phyloP scores from a whole-genome alignment of 2,888 invertebrate genomes.

The Leptinotarsa haldemani region DNA sequence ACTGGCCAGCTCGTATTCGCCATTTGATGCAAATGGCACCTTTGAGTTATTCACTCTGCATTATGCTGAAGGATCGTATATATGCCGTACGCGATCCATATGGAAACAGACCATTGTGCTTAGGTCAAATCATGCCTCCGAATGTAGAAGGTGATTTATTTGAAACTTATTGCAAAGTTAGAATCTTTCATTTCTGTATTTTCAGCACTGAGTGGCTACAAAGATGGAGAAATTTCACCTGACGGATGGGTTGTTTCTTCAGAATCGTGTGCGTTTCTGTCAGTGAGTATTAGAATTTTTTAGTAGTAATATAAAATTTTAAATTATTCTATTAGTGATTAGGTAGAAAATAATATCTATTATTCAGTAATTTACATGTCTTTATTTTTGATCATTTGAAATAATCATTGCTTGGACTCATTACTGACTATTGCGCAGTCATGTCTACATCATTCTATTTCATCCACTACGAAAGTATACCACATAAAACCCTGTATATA shows the following conservation, averaged over 20 bases:
- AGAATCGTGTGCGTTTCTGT: slow-evolving; percentile 95
- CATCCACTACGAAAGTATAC: too few relatives aligned
- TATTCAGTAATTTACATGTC: too few relatives aligned
- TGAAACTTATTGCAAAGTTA: neutral
- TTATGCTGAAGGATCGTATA: slow-evolving; percentile 93
- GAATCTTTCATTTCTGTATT: too few relatives aligned
- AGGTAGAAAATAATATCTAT: too few relatives aligned
- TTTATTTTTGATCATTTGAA: too few relatives aligned
- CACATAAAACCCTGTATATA: too few relatives aligned
- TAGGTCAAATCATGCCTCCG: slow-evolving; percentile 83
- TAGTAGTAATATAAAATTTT: too few relatives aligned
- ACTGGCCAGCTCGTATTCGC: slow-evolving; percentile 93
- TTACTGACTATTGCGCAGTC: too few relatives aligned
- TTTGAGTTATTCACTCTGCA: slow-evolving; percentile 93
- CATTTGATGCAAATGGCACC: slow-evolving; percentile 94
- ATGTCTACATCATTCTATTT: too few relatives aligned
- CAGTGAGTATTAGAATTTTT: slow-evolving; percentile 59
- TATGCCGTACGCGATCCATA: slow-evolving; percentile 97
- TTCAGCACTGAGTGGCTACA: slow-evolving; percentile 60
- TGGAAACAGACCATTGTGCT: slow-evolving; percentile 96
- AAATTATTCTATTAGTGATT: too few relatives aligned
- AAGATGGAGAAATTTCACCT: slow-evolving; percentile 66
- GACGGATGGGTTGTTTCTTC: slow-evolving; percentile 97
- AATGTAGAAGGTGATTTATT: slow-evolving; percentile 44
- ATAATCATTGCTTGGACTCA: too few relatives aligned